Base-by-base conservation (phyloP, 2,797 vertebrate species). In the Malurus leucopterus region DNA sequence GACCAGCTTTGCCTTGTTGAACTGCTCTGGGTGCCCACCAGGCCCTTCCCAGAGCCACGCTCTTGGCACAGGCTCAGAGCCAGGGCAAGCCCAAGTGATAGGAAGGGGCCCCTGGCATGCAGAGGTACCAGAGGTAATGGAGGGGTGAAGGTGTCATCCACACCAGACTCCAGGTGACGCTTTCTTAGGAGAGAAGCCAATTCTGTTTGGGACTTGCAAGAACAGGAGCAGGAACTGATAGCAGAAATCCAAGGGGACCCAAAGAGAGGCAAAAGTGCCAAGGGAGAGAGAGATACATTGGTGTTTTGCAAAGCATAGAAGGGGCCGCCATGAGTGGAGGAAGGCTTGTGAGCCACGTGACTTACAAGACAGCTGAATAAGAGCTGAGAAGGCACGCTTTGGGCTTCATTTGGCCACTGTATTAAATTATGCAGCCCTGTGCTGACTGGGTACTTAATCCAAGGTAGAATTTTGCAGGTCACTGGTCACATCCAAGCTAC, bases 31-130 rank as follows among this genome's bases (percentile, higher is more conserved):
- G 44, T 40, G 57, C 8, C 49, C 64, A n/a, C 46, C 75, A 77
- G 20, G 47, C 20, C 23, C 44, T 75, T 65, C n/a, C 44, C 62
- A 67, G 58, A 46, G 61, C 41, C 34, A 46, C 0, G 0, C 1
- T 84, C 15, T 40, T 8, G 36, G 23, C 1, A 1, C 22, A 46
- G 54, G 14, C 68, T 55, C 50, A 26, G 69, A 18, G 22, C 21
- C 20, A 64, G 23, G 29, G 29, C 7, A 3, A 85, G 49, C 58
- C 14, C 19, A 36, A 19, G 49, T 0, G 1, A 40, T 54, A 58
- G 51, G 36, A 80, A 59, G 1, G 3, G 29, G 20, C 32, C 12
- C 2, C 21, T 15, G 50, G 13, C 32, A 13, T 4, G 9, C 24
- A 13, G n/a, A 4, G 24, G 27, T 36, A 21, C 4, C 41, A 46